phyloP scores from a whole-genome alignment of 2,797 vertebrate species.

The Takifugu ocellatus region DNA sequence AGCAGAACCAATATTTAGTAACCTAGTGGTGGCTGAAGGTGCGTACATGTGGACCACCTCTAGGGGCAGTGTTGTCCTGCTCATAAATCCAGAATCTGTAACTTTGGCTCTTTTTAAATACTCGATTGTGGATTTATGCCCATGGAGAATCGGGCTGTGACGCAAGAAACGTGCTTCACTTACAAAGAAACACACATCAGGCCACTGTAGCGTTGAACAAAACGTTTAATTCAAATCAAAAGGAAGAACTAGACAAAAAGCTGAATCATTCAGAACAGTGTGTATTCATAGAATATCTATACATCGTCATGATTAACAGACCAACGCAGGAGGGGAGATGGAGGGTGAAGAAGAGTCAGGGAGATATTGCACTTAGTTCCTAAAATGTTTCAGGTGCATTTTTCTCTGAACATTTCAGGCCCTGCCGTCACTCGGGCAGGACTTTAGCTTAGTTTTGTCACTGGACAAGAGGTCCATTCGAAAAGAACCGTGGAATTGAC shows the following conservation, averaged over 20 bases:
- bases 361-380: conserved; percentile 98
- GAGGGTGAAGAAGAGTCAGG: conserved; percentile 88
- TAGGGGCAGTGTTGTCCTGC: conserved; percentile 51
- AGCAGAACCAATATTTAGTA: too few species aligned
- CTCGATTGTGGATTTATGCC: too few species aligned
- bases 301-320: conserved; percentile 85
- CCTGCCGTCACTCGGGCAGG: conserved; percentile 73
- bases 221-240: conserved; percentile 87
- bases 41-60: conserved; percentile 15
- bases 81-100: conserved; percentile 17
- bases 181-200: not conserved
- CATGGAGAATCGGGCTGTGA: not conserved
- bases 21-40: not conserved
- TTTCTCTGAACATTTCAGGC: conserved; percentile 73
- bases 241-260: conserved; percentile 87
- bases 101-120: too few species aligned
- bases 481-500: conserved; percentile 79
- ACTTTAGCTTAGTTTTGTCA: conserved; percentile 84
- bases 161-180: conserved; percentile 3
- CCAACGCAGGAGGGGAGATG: conserved; percentile 68
- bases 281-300: conserved; percentile 88
- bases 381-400: conserved; percentile 84
- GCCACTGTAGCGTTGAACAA: conserved; percentile 56
- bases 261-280: conserved; percentile 88
- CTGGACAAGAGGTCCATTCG: conserved; percentile 79